phyloP scores from a whole-genome alignment of 1,140 invertebrate genomes.

The Lordiphosa mommai region DNA sequence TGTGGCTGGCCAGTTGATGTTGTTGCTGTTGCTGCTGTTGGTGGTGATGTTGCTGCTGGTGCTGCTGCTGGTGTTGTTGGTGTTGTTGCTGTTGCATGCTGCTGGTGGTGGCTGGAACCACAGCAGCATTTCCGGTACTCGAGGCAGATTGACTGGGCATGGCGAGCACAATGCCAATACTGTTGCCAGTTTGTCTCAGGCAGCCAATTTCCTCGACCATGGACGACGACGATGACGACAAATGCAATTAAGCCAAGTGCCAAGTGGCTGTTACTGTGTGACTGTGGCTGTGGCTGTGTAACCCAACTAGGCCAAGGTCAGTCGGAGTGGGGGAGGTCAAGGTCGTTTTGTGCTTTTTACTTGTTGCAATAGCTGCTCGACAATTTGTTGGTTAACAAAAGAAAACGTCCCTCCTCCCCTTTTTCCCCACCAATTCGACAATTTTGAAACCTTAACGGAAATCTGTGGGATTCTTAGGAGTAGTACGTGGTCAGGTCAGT shows the following conservation, averaged over 20 bases:
- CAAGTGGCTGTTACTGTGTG: constrained; percentile 31
- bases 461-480: too few relatives aligned
- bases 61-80: constrained; percentile 3
- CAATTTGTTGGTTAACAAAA: constrained; percentile 18
- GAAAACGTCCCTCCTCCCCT: neutral
- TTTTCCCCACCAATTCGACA: neutral
- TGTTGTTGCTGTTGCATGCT: constrained; percentile 9
- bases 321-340: neutral
- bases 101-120: neutral
- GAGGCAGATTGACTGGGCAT: constrained; percentile 49
- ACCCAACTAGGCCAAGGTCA: constrained; percentile 60
- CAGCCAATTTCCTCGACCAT: constrained; percentile 64
- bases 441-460: too few relatives aligned
- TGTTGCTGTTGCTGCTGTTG: constrained; percentile 34
- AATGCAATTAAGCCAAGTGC: constrained; percentile 34
- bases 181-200: constrained; percentile 58
- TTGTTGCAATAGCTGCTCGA: constrained; percentile 29
- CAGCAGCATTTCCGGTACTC: neutral
- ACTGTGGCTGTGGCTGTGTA: neutral
- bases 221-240: constrained; percentile 11
- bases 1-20: constrained; percentile 43
- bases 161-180: constrained; percentile 35
- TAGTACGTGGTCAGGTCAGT: too few relatives aligned
- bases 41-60: constrained; percentile 9
- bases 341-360: constrained; percentile 9